Conservation (phyloP, 2,113 vertebrate genomes). For the Anolis sagrei region DNA sequence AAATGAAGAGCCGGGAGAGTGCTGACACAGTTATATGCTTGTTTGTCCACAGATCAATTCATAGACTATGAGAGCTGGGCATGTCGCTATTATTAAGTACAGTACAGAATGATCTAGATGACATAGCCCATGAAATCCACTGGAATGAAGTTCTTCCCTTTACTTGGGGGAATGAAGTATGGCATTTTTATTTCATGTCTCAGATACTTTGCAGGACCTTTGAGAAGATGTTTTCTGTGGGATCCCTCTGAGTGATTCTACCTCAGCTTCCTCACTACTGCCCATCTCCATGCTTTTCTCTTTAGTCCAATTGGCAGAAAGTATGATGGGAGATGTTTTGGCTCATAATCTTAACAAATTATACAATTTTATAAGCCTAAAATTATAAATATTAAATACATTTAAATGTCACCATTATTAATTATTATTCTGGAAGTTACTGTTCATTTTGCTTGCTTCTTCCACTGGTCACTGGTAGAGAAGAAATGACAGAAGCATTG, state of each 20-base stretch:
- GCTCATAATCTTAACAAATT: no score
- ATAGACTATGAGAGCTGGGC: background rate
- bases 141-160: background rate
- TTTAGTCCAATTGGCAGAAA: background rate
- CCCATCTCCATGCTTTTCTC: background rate
- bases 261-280: background rate
- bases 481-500: background rate
- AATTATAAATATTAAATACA: no score
- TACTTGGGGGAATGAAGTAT: background rate
- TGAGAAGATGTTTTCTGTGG: background rate
- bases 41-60: background rate
- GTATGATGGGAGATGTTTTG: background rate
- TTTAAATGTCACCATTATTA: no score
- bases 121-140: background rate
- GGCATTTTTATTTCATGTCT: background rate
- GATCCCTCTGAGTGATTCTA: background rate
- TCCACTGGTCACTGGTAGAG: background rate
- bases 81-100: background rate
- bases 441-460: background rate
- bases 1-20: background rate
- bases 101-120: constrained; percentile 2
- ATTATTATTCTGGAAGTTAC: background rate
- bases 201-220: background rate
- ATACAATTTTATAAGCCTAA: no score
- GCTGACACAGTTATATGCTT: background rate